Evolutionary conservation across 1,140 invertebrate species (phyloP), one percentile per base, ranked within the genome.

Genomic region (Sinella curviseta): DNA sequence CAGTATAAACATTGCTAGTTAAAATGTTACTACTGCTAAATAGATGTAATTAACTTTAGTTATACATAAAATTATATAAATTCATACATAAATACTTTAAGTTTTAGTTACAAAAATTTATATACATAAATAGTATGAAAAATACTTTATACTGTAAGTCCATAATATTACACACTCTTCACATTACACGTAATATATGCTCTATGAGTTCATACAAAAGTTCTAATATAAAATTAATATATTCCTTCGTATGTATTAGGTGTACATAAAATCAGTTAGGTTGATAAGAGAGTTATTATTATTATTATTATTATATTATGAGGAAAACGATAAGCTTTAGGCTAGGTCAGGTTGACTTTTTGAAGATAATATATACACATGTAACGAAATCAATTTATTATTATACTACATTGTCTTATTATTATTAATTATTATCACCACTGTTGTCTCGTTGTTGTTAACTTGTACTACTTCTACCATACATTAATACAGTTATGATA

Each of bases 381-480:
- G 57, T 4, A 65, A 65, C 26, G 57, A 26, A 65, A 65, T 8
- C 16, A 26, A 65, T 65, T 65, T 65, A 65, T 65, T 48, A 48
- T 20, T 48, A 48, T 48, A 48, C 39, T 48, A 48, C 39, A 65
- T 65, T 8, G 24, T 65, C 24, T 8, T 26, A 65, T 26, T 4
- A 65, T 8, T n/a, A n/a, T n/a, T n/a, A 65, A n/a, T 65, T 31
- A 14, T 12, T 17, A 70, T 70, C 65, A 70, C 65, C 65, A 70
- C 65, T 70, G 65, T 70, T 70, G 65, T 70, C 65, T 70, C 65
- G 65, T 70, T 70, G 65, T 70, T 70, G 31, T 70, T 31, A 48
- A 70, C 57, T 60, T 20, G 8, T 8, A 48, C 20, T 48, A n/a
- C 39, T 48, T 48, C 8, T 70, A 12, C 31, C 31, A 8, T 17